Base-by-base conservation (phyloP, 2,888 invertebrate species). In the Plusia festucae region DNA sequence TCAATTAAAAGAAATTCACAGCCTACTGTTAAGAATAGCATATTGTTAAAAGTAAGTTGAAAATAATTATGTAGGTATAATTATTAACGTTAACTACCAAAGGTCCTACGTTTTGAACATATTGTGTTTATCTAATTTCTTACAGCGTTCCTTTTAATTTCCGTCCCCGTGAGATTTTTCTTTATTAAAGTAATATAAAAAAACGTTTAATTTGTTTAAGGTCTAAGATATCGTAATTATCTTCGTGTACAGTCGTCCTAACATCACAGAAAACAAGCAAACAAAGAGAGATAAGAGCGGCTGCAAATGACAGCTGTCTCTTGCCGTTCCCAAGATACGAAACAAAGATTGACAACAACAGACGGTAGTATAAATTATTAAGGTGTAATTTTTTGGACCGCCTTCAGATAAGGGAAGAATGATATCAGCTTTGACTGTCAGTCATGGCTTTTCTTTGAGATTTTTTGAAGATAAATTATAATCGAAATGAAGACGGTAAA, bases 271-370 rank as follows among this genome's bases (percentile, higher is more conserved):
- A 71, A 73, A 68, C 73, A 72, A 73, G 75, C 76, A 78, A 82
- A 83, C 80, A 78, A 80, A 78, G 77, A 65, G 54, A 76, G 82
- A 83, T 84, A 80, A 81, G 69, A 66, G 65, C 46, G 65, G 51
- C 70, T 82, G 82, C 73, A 73, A 78, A 75, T 78, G 85, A 83
- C 85, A 83, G 81, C 79, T 83, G 85, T 82, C 84, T 78, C 75
- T 70, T 81, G 57, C 81, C 69, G 44, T 59, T 65, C 68, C 64
- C 56, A 53, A 82, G 81, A 81, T 82, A 75, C 68, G 69, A 79
- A 82, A 74, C 81, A 74, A 78, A 78, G 81, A 81, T 81, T 76
- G 78, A 81, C 73, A 82, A 73, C 67, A 76, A 76, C 76, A 81
- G 70, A 60, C 70, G 55, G 58, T 57, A 67, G 68, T 76, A 71